Base-by-base conservation (phyloP, 2,797 vertebrate species). In the Pseudochaenichthys georgianus region DNA sequence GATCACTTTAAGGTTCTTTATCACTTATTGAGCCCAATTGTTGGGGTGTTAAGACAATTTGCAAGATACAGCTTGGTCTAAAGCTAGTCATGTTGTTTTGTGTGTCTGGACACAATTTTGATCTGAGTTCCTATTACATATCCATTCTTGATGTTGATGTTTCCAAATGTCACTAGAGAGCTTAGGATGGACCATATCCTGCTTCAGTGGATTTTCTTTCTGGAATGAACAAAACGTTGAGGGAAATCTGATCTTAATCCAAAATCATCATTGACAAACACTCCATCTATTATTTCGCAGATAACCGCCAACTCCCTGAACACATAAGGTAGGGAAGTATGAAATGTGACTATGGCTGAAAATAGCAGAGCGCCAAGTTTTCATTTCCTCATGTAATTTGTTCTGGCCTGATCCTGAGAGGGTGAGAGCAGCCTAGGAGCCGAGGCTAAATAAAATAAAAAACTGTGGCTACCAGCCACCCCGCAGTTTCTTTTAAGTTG, bases 371-470 rank as follows among this genome's bases (percentile, higher is more conserved):
- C 45, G 67, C 69, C 78, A 70, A 75, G 73, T 62, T 90, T 93
- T 91, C 78, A 91, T 91, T 91, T 92, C 87, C 89, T 91, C 78
- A 34, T 75, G 80, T 89, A 86, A 91, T 92, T 93, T 90, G 87
- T 92, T 88, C 89, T 81, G 78, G 82, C 63, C 52, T 69, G 79
- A 78, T 86, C 74, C 83, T 75, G 80, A 62, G 52, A 76, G 64
- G 81, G 46, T 75, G 80, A 86, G 80, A 84, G 73, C 68, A 74
- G 83, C 72, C 76, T 28, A 28, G 23, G 23, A 74, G 83, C 73
- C 41, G 17, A 64, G 75, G 79, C 87, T 88, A 90, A 90, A 93
- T 86, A 90, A 15, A 17, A 13, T 59, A 62, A 75, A 51, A 1
- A 38, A 38, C 34, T 38, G 70, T 42, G 54, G 53, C 75, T 60